Conservation (phyloP, 2,113 vertebrate species). For the Empidonax traillii region DNA sequence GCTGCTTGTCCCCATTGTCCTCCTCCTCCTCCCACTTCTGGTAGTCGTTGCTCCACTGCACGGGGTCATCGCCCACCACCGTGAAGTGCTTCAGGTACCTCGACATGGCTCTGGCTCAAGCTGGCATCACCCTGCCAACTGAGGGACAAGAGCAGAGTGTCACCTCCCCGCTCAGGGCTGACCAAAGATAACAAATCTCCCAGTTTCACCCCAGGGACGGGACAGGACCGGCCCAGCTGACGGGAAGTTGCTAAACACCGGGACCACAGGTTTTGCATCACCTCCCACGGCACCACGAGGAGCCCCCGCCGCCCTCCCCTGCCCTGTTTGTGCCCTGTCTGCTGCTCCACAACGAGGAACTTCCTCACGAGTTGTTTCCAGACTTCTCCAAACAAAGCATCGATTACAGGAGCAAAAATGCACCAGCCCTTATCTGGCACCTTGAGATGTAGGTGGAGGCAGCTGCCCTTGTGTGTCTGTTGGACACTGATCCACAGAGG, state of each 20-base stretch:
- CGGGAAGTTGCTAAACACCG: slow-evolving; percentile 45
- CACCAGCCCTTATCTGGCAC: neutral
- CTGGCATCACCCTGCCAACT: neutral
- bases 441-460: neutral
- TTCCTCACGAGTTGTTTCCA: neutral
- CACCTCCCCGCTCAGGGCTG: accelerated
- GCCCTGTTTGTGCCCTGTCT: neutral
- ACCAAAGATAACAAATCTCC: neutral
- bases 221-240: neutral
- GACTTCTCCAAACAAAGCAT: neutral
- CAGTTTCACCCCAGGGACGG: accelerated
- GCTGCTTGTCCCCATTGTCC: slow-evolving; percentile 46
- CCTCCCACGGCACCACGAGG: accelerated
- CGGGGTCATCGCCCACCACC: slow-evolving; percentile 82
- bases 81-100: slow-evolving; percentile 89
- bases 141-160: neutral
- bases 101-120: slow-evolving; percentile 78
- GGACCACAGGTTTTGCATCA: neutral
- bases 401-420: neutral
- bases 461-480: neutral
- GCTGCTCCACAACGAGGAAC: neutral
- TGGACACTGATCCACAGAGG: neutral
- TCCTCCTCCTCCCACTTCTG: slow-evolving; percentile 78
- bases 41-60: slow-evolving; percentile 70
- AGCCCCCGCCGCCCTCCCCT: neutral